phyloP scores from a whole-genome alignment of 1,140 invertebrate genomes.

The Mycetomoellerius zeteki region DNA sequence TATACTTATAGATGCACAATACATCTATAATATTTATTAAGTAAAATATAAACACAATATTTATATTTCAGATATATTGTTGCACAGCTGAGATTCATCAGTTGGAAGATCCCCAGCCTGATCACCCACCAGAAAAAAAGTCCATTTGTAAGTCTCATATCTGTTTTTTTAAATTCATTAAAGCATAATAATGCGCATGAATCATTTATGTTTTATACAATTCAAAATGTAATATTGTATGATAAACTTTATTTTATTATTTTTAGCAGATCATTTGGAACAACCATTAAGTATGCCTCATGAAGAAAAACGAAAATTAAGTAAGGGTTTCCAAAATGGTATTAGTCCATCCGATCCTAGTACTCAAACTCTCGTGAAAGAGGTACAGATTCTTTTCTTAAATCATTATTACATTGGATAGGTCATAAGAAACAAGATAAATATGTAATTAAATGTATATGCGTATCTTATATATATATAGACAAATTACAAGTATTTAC shows the following conservation, averaged over 20 bases:
- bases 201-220: not conserved
- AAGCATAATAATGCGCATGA: too few relatives aligned
- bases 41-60: conserved; percentile 18
- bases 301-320: conserved; percentile 84
- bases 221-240: not conserved
- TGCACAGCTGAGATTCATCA: conserved; percentile 84
- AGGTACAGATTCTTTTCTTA: conserved; percentile 72
- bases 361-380: conserved; percentile 84
- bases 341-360: conserved; percentile 85
- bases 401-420: not conserved
- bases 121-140: conserved; percentile 84
- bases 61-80: conserved; percentile 80
- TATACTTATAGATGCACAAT: not conserved
- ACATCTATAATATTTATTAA: conserved; percentile 11
- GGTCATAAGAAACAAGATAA: not conserved
- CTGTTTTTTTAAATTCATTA: not conserved
- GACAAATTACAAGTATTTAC: conserved; percentile 84
- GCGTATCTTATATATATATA: conserved; percentile 52
- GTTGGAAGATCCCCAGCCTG: conserved; percentile 81
- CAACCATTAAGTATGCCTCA: conserved; percentile 82
- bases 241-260: conserved; percentile 21
- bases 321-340: conserved; percentile 83
- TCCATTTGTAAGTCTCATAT: conserved; percentile 80
- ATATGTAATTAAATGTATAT: not conserved
- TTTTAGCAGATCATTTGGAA: conserved; percentile 83